phyloP scores from a whole-genome alignment of 2,113 vertebrate genomes.

The Salvator merianae region DNA sequence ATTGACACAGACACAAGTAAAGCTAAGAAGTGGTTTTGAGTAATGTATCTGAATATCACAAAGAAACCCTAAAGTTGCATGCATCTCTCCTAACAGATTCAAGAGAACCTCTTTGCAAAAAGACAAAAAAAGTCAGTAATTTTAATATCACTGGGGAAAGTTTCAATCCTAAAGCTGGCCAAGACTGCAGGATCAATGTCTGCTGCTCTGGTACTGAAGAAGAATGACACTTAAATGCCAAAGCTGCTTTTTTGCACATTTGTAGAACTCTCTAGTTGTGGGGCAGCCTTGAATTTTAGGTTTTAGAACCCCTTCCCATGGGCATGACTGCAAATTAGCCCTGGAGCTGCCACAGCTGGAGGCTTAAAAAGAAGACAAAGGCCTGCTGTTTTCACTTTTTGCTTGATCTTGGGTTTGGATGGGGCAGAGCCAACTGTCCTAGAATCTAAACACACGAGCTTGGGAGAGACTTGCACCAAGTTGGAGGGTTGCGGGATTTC shows the following conservation, averaged over 20 bases:
- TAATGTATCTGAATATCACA: neutral
- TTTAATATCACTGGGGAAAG: too few relatives aligned
- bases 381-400: neutral
- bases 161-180: too few relatives aligned
- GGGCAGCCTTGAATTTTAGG: neutral
- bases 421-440: neutral
- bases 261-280: neutral
- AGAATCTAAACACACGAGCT: neutral
- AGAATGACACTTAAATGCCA: too few relatives aligned
- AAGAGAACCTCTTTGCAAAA: too few relatives aligned
- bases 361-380: neutral
- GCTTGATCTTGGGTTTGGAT: neutral
- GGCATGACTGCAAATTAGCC: too few relatives aligned
- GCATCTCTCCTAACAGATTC: neutral
- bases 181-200: too few relatives aligned
- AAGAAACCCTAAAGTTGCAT: neutral
- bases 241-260: too few relatives aligned
- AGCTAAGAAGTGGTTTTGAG: neutral
- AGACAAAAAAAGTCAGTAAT: too few relatives aligned
- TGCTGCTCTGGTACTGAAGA: too few relatives aligned
- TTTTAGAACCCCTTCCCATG: neutral
- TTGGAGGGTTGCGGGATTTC: too few relatives aligned
- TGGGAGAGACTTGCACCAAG: too few relatives aligned
- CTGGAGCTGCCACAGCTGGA: too few relatives aligned
- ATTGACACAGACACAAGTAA: neutral